Percentiles rank a stretch among this genome's conserved stretches.
Evolutionary conservation across 1,140 invertebrate species (phyloP).

Genomic region (Cherax quadricarinatus): DNA sequence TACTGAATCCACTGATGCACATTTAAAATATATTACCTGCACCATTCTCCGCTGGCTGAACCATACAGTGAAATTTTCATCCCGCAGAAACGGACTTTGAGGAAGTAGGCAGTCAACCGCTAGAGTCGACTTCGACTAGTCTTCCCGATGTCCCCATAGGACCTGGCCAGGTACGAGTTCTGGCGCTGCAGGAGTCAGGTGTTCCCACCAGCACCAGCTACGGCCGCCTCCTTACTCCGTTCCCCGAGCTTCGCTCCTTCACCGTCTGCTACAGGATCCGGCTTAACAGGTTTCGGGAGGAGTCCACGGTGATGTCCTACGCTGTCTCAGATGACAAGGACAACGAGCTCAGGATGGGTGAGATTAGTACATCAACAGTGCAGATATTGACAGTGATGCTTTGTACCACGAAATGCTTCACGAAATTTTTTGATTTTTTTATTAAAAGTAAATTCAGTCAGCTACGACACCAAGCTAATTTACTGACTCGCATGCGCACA

Average conservation of each 20-base stretch:
- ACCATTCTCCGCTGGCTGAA: too few relatives aligned
- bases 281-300: conserved; percentile 35
- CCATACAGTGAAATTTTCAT: too few relatives aligned
- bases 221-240: conserved; percentile 25
- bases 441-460: too few relatives aligned
- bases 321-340: conserved; percentile 8
- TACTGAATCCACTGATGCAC: too few relatives aligned
- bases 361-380: neutral
- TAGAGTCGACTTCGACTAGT: neutral
- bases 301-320: conserved; percentile 31
- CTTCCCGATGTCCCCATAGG: neutral
- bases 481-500: too few relatives aligned
- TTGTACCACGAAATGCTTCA: too few relatives aligned
- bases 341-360: conserved; percentile 44
- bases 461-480: too few relatives aligned
- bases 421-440: too few relatives aligned
- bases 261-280: conserved; percentile 41
- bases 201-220: conserved; percentile 1
- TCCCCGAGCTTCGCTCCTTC: conserved; percentile 29
- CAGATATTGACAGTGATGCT: too few relatives aligned
- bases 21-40: too few relatives aligned
- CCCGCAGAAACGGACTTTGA: neutral
- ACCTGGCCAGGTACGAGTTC: neutral
- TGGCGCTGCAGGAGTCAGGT: conserved; percentile 28
- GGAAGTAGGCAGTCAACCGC: neutral